Percentiles rank a stretch among this genome's conserved stretches.
Conservation (phyloP, 2,888 invertebrate species). For the Phytoseiulus persimilis region DNA sequence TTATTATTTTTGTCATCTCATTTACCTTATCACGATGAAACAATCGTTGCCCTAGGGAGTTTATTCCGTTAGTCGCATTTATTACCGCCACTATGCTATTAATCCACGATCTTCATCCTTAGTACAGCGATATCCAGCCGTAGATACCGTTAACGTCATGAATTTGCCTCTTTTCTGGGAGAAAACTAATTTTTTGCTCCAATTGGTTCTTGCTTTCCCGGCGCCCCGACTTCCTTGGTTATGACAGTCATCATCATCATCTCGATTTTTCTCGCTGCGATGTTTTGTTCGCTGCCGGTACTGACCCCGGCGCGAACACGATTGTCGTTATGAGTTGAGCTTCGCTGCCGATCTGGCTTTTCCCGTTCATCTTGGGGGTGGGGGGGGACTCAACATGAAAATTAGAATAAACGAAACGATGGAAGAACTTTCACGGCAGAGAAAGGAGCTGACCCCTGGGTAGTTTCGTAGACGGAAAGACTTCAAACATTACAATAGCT, state of each 20-base stretch:
- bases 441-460: background rate
- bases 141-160: background rate
- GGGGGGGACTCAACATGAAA: background rate
- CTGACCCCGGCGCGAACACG: background rate
- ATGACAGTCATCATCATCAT: background rate
- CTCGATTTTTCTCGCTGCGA: background rate
- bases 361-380: background rate
- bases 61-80: background rate
- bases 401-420: background rate
- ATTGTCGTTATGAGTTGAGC: background rate
- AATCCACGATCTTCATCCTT: background rate
- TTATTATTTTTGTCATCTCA: background rate
- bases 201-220: background rate
- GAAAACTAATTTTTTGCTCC: background rate
- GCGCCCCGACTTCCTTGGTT: background rate
- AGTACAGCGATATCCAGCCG: background rate
- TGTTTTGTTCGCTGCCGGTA: background rate
- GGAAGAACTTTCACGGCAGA: background rate
- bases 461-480: background rate
- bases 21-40: background rate
- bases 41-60: background rate
- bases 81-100: background rate
- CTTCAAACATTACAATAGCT: background rate
- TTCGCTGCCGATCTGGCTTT: background rate
- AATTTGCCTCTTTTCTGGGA: background rate